Percentiles rank a stretch among this genome's conserved stretches.
phyloP scores from a whole-genome alignment of 2,888 invertebrate genomes.

The Perithous albicinctus region DNA sequence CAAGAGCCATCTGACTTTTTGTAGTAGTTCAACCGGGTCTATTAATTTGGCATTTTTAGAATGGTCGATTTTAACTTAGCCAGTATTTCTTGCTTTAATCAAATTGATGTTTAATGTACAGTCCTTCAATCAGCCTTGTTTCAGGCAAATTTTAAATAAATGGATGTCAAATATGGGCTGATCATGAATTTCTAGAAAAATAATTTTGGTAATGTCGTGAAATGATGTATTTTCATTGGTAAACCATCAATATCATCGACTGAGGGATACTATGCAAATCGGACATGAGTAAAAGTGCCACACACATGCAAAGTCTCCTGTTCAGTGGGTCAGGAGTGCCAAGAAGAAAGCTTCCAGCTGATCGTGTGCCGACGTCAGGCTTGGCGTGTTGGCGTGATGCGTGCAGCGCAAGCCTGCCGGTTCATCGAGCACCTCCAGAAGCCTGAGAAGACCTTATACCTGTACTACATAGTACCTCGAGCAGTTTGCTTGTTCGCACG shows the following conservation, averaged over 20 bases:
- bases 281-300: constrained; percentile 65
- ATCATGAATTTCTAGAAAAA: not conserved
- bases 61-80: too few relatives aligned
- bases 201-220: not conserved
- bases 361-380: constrained; percentile 65
- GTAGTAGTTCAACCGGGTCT: not conserved
- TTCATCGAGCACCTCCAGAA: constrained; percentile 65
- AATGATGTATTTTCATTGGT: not conserved
- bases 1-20: not conserved
- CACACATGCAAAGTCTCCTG: constrained; percentile 80
- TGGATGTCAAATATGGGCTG: not conserved
- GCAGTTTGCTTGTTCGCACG: constrained; percentile 58
- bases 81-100: too few relatives aligned
- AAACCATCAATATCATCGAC: not conserved
- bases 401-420: constrained; percentile 74
- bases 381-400: constrained; percentile 76
- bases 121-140: not conserved
- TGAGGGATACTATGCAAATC: not conserved
- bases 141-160: not conserved
- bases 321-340: constrained; percentile 84
- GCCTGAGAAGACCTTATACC: constrained; percentile 58
- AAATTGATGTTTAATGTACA: too few relatives aligned
- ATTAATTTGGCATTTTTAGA: too few relatives aligned
- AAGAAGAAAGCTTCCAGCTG: constrained; percentile 78
- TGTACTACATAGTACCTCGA: constrained; percentile 29